Percentiles rank a stretch among this genome's conserved stretches.
These are phyloP conservation scores for Napeogenes inachia DNA, from an alignment of 2,888 invertebrate genomes.

Conservation along the genomic window DNA sequence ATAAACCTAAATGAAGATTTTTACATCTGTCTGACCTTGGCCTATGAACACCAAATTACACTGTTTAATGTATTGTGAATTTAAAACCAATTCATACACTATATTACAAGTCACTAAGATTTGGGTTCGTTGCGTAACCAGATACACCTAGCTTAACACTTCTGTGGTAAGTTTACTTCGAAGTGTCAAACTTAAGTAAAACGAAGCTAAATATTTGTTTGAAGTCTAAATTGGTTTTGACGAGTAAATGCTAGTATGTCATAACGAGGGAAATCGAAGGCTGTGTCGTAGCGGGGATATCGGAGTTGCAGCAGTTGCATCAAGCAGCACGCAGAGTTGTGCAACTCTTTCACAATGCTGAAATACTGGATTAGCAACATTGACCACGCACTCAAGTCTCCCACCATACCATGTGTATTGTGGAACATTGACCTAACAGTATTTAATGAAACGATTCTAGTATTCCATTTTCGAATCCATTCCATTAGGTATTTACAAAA, in stretches of 20 bases:
- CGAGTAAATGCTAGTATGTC: constrained; percentile 55
- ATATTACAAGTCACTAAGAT: constrained; percentile 37
- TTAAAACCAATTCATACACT: constrained; percentile 40
- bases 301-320: constrained; percentile 40
- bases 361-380: constrained; percentile 60
- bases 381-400: constrained; percentile 39
- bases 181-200: constrained; percentile 35
- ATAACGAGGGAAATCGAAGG: constrained; percentile 67
- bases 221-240: constrained; percentile 43
- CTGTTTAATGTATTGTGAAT: constrained; percentile 6
- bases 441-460: neutral
- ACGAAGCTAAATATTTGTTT: constrained; percentile 27
- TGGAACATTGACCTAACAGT: constrained; percentile 17
- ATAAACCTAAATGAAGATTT: constrained; percentile 31
- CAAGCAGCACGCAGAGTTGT: constrained; percentile 45
- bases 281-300: constrained; percentile 41
- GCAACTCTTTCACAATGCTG: constrained; percentile 63
- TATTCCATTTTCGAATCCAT: no score
- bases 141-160: constrained; percentile 17
- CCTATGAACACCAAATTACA: constrained; percentile 9
- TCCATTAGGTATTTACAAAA: no score
- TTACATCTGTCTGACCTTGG: constrained; percentile 3
- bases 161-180: constrained; percentile 20
- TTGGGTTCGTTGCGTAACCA: constrained; percentile 41
- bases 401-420: constrained; percentile 16